A percentile compares a stretch with the other conserved stretches of the same genome.
Conservation (phyloP, 2,113 vertebrate species). For the Ammospiza caudacuta region DNA sequence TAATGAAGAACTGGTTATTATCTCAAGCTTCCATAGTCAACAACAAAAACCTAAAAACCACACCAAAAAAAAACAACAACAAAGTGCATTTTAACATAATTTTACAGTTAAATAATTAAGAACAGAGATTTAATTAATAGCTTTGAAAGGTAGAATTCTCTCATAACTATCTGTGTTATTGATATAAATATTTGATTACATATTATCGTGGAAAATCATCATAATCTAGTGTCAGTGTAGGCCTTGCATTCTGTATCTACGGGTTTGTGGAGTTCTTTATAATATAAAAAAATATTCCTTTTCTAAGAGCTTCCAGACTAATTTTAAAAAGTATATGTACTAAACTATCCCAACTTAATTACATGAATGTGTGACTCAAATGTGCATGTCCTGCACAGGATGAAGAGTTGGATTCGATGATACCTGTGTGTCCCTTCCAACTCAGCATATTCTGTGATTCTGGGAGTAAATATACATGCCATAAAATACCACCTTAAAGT, state of each 20-base stretch:
- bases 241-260: background rate
- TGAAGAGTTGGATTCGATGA: rapidly evolving
- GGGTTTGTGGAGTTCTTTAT: rapidly evolving
- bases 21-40: background rate
- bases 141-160: background rate
- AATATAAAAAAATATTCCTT: background rate
- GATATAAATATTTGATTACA: background rate
- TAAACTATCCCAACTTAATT: background rate
- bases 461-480: background rate
- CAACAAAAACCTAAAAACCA: background rate
- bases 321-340: background rate
- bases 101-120: background rate
- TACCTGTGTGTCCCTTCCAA: background rate
- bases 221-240: background rate
- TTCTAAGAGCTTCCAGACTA: background rate
- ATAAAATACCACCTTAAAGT: background rate
- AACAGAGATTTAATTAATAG: background rate
- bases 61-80: background rate
- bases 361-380: background rate
- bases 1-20: constrained; percentile 23
- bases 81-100: background rate
- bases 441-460: background rate
- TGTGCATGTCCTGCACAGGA: background rate
- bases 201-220: background rate
- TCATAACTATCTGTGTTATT: background rate